These are phyloP conservation scores for Clarias batrachus DNA, from an alignment of 2,113 vertebrate genomes.

Conservation along the genomic window DNA sequence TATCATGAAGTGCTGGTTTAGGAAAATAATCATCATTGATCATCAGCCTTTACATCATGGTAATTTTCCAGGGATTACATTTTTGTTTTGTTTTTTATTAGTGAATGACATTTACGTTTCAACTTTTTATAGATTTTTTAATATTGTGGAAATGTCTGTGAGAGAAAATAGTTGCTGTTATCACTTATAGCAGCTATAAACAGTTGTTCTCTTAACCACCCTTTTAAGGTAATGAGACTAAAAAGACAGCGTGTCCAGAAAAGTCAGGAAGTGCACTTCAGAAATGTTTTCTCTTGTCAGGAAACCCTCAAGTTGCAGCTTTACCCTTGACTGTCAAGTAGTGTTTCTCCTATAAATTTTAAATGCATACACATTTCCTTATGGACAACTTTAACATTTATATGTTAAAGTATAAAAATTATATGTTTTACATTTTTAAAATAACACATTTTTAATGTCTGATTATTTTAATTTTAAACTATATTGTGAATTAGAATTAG, in stretches of 20 bases:
- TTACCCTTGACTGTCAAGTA: not conserved
- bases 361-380: not conserved
- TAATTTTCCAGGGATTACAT: not conserved
- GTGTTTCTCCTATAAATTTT: not conserved
- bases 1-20: not conserved
- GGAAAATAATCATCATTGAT: not conserved
- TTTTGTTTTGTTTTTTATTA: not conserved
- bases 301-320: not conserved
- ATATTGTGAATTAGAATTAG: not conserved
- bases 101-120: not conserved
- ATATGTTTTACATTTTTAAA: not conserved
- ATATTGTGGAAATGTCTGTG: not conserved
- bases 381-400: not conserved
- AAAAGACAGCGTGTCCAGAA: not conserved
- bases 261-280: not conserved
- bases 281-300: not conserved
- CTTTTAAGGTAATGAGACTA: not conserved
- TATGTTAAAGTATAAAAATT: not conserved
- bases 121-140: not conserved
- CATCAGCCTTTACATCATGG: not conserved
- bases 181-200: not conserved
- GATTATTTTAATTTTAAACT: not conserved
- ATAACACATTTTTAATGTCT: not conserved
- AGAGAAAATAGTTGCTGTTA: not conserved
- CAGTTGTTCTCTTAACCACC: not conserved